Conservation (phyloP, 2,113 vertebrate species). For the Solea solea region DNA sequence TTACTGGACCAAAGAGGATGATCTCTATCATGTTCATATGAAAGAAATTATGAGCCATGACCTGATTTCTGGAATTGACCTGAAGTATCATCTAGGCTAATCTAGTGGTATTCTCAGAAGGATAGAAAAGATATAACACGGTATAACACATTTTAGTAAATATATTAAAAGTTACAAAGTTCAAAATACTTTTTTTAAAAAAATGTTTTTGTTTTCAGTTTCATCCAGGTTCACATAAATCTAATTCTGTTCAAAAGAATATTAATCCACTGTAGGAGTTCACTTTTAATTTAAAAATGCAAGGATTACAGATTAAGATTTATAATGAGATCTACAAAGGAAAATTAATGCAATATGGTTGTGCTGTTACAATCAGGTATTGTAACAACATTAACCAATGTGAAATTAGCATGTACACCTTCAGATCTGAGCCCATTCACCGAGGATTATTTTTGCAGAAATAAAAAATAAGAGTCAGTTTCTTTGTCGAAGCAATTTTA, state of each 20-base stretch:
- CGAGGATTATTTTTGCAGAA: slow-evolving; percentile 63
- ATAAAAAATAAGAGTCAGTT: slow-evolving; percentile 64
- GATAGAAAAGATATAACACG: too few relatives aligned
- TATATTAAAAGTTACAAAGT: too few relatives aligned
- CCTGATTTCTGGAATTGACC: too few relatives aligned
- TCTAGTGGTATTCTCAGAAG: too few relatives aligned
- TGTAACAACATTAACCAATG: slow-evolving; percentile 76
- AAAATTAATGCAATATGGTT: slow-evolving; percentile 54
- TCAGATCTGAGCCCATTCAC: slow-evolving; percentile 72
- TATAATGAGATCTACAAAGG: slow-evolving; percentile 48
- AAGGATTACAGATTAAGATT: slow-evolving; percentile 61
- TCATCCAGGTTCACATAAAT: neutral
- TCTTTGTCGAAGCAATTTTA: slow-evolving; percentile 62
- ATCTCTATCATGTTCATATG: too few relatives aligned
- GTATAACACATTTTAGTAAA: too few relatives aligned
- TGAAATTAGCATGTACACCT: slow-evolving; percentile 72
- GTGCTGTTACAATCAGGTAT: slow-evolving; percentile 69
- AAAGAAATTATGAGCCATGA: too few relatives aligned
- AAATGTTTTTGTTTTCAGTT: too few relatives aligned
- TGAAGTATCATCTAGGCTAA: too few relatives aligned
- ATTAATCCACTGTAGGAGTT: slow-evolving; percentile 32
- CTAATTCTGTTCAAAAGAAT: neutral
- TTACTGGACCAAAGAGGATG: too few relatives aligned
- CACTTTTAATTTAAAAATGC: slow-evolving; percentile 38
- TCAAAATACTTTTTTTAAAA: too few relatives aligned